Base-by-base conservation (phyloP, 2,797 vertebrate genomes). In the Clamator glandarius region DNA sequence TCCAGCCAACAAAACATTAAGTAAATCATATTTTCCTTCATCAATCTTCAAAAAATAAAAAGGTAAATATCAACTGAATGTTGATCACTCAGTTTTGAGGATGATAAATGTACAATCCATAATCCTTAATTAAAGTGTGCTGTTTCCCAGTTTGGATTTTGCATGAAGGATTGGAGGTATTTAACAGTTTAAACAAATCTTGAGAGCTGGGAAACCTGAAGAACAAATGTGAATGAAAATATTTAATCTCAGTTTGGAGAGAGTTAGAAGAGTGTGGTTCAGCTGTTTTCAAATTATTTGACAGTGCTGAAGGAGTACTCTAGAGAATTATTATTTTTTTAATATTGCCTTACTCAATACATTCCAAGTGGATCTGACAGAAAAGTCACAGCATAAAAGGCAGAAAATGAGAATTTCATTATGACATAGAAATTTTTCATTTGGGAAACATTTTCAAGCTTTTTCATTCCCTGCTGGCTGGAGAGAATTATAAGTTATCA, bases 331-430 rank as follows among this genome's bases (percentile, higher is more conserved):
- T 26, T 87, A 21, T 75, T 80, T 82, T 93, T 94, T 89, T 58
- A 95, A 87, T 93, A 92, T 69, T 81, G 69, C 61, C 24, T 92
- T 89, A 35, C 18, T 88, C 58, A 67, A 68, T 63, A 90, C 10
- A 91, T 74, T 75, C 61, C 91, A 89, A 75, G 74, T 18, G 55
- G 10, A 13, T 69, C 41, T 91, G 82, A 69, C 58, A 83, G 66
- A 83, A 83, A 91, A 95, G 64, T 87, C 87, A 87, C 35, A 92
- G 81, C 52, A 76, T 17, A 87, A 55, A 92, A 92, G 76, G 81
- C 21, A 62, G 55, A 92, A 94, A 89, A 96, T 68, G 59, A 90
- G 86, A 92, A 95, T 90, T 94, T 89, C 74, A 54, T 79, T 89
- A 51, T 95, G 86, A 94, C 75, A 95, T 54, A 72, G 68, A 85